These are phyloP conservation scores for Scaptomyza pallida DNA, from an alignment of 1,140 invertebrate species.

Conservation along the genomic window DNA sequence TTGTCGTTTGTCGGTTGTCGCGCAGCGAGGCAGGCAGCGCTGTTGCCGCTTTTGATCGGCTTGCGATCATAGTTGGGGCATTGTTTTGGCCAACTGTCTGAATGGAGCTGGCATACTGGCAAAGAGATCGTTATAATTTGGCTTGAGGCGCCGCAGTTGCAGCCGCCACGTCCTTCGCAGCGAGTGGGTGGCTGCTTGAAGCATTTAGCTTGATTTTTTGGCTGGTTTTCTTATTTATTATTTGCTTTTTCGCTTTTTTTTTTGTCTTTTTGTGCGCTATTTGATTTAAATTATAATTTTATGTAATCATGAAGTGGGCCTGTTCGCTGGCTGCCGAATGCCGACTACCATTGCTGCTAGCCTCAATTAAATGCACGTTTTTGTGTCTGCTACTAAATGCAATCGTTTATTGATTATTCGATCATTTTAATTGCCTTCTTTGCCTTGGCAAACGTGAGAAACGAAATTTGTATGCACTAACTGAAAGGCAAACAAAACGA, in stretches of 20 bases:
- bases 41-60: slow-evolving; percentile 40
- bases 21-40: neutral
- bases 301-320: slow-evolving; percentile 64
- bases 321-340: slow-evolving; percentile 11
- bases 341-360: slow-evolving; percentile 55
- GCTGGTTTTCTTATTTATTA: slow-evolving; percentile 47
- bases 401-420: slow-evolving; percentile 71
- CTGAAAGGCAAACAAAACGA: slow-evolving; percentile 23
- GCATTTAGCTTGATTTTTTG: slow-evolving; percentile 41
- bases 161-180: slow-evolving; percentile 72
- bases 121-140: slow-evolving; percentile 78
- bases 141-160: slow-evolving; percentile 73
- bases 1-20: neutral
- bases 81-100: slow-evolving; percentile 61
- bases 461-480: slow-evolving; percentile 14
- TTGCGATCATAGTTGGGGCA: slow-evolving; percentile 42
- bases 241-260: slow-evolving; percentile 54
- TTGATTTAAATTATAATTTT: slow-evolving; percentile 83
- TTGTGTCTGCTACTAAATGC: slow-evolving; percentile 67
- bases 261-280: too few relatives aligned
- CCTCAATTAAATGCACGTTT: slow-evolving; percentile 81
- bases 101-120: slow-evolving; percentile 28
- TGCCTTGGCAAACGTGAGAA: slow-evolving; percentile 73
- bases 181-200: slow-evolving; percentile 65
- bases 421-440: slow-evolving; percentile 75